Base-by-base conservation (phyloP, 2,888 invertebrate species). In the Enchytraeus crypticus region DNA sequence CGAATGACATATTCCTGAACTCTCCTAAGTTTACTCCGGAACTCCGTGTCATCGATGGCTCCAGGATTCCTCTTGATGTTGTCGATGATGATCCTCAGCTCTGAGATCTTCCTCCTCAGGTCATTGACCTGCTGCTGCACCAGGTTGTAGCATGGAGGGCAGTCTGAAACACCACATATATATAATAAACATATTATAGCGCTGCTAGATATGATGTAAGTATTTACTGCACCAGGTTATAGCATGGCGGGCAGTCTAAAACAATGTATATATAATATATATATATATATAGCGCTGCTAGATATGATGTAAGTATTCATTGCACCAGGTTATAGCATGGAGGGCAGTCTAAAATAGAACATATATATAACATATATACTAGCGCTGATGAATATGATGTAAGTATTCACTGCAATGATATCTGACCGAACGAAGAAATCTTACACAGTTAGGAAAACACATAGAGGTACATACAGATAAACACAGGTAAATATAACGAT, bases 321-420 rank as follows among this genome's bases (percentile, higher is more conserved):
- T 90, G 89, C 0, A 99, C 92, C 11, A 99, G 83, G 76, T 90
- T 91, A 79, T 98, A 99, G 79, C 97, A 99, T 11, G 89, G 86
- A 0, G 92, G 92, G 76, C 98, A 99, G 55, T 75, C 76, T 68
- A 62, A 2, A 53, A 21, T 3, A 3, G n/a, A n/a, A n/a, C n/a
- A n/a, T 21, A 8, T 1, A 8, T 5, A 18, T 51, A 8, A 18
- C 1, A 14, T 14, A 38, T 11, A 38, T 38, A 38, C 11, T 38
- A 14, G 18, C 11, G 43, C 11, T 14, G 18, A 38, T 38, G 11
- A 38, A 14, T 38, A 14, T 18, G 11, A 11, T 14, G 43, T 11
- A 38, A 14, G 43, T 38, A 38, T 38, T 38, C 11, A 38, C 43
- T 14, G n/a, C 23, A 21, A 11, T 11, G n/a, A 5, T 14, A 23